These are phyloP conservation scores for Heloderma charlesbogerti DNA, from an alignment of 2,113 vertebrate species.

Conservation along the genomic window DNA sequence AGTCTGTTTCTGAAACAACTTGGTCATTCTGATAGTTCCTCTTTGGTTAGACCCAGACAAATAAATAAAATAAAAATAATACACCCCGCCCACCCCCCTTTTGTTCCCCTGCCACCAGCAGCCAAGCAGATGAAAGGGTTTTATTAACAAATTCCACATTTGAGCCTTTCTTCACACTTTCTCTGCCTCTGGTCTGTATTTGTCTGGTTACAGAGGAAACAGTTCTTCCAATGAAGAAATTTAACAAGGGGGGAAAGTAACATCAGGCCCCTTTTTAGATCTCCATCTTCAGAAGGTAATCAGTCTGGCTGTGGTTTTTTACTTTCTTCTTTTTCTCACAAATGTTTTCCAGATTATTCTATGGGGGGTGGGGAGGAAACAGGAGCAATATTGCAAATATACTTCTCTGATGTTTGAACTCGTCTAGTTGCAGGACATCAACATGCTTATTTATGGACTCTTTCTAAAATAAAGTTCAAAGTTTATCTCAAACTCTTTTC, in stretches of 20 bases:
- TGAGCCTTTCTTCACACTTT: conserved; percentile 14
- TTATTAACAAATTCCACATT: conserved; percentile 12
- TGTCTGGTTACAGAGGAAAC: neutral
- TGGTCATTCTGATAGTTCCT: neutral
- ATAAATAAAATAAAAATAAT: conserved; percentile 30
- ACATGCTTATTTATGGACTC: neutral
- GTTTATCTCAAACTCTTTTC: neutral
- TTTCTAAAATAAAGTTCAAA: conserved; percentile 4
- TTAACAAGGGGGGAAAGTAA: neutral
- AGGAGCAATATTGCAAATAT: neutral
- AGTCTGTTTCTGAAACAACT: conserved; percentile 4
- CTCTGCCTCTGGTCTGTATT: neutral
- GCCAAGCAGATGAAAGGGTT: neutral
- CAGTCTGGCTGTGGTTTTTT: conserved; percentile 1
- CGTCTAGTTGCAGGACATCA: neutral
- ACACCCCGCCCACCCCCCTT: neutral
- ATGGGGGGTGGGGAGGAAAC: neutral
- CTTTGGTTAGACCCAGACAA: conserved; percentile 19
- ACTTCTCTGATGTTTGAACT: neutral
- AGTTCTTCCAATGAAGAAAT: conserved; percentile 20
- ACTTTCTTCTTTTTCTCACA: neutral
- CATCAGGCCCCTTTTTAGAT: conserved; percentile 1
- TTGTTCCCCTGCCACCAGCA: neutral
- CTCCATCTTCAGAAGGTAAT: conserved; percentile 10
- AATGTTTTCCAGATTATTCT: neutral